Base-by-base conservation (phyloP, 92 coral and sea anemone species). In the Isaurus tuberculatus region DNA sequence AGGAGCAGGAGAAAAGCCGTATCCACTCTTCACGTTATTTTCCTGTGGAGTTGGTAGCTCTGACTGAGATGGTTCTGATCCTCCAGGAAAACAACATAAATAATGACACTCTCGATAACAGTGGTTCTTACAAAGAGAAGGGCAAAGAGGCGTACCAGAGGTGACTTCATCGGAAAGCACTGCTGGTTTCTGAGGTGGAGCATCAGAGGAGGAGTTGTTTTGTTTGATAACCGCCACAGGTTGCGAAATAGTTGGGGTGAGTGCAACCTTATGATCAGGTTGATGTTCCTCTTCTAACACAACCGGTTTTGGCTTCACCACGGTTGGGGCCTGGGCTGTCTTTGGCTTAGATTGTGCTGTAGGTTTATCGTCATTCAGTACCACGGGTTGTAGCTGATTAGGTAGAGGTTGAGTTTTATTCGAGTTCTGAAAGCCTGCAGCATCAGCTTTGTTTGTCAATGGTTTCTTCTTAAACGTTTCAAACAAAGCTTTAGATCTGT, bases 401-500 rank as follows among this genome's bases (percentile, higher is more conserved):
- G 31, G 42, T 53, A 46, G 4, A 36, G 82, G 82, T 13, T 26
- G 60, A 10, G 30, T 44, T 29, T 28, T 44, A 13, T 72, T 72
- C 44, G 78, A 27, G 5, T 25, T 66, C 20, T 20, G 69, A 5
- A 30, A 75, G 9, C 19, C 17, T 2, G 15, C 5, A 40, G 60
- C 72, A 4, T 25, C 28, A 22, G 65, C 61, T 48, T 65, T 80
- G 85, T 42, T 42, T 29, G 6, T 5, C 40, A 60, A 32, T 6
- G 83, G 78, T 40, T 40, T 6, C 15, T 40, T 77, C 17, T 57
- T 53, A 11, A 34, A 33, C 32, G n/a, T 37, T 19, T 55, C 42
- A 32, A 22, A 27, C 44, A 49, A 7, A 70, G 49, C 69, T 32
- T 77, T 84, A 57, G 73, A 22, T 30, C 64, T 85, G 84, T 86